Base-by-base conservation (phyloP, 92 coral and sea anemone genomes). In the Paramuricea clavata region DNA sequence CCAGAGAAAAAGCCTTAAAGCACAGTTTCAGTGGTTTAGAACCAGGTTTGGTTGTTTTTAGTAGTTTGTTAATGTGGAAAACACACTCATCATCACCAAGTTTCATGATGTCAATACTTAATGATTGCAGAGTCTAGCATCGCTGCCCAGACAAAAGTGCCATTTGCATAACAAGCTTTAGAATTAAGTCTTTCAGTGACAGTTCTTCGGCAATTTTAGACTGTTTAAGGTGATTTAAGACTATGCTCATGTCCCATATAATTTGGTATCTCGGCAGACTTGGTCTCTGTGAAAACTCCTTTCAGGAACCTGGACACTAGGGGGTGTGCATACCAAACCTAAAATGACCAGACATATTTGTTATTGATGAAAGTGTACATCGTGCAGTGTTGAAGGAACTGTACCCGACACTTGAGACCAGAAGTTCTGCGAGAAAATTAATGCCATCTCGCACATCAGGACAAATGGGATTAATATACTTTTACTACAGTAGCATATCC, bases 41-140 rank as follows among this genome's bases (percentile, higher is more conserved):
- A 3, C 35, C 73, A 26, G 73, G 73, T 65, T 65, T 65, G 6
- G 73, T 26, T 3, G 73, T 65, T 65, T 65, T 65, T 65, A 65
- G 41, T 32, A 23, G 35, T 32, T 21, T 65, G 25, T 65, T 32
- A 27, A 65, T 65, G n/a, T 27, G 35, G 73, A 65, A 65, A 65
- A 26, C 73, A 32, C n/a, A n/a, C n/a, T n/a, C n/a, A n/a, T n/a
- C n/a, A n/a, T n/a, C n/a, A n/a, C n/a, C n/a, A n/a, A n/a, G n/a
- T 54, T 54, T 54, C 25, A 21, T 54, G 21, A 3, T 54, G 23
- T 54, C 62, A 12, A 54, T 54, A 21, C 62, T 54, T 54, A 54
- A 16, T 54, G 62, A 54, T 54, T 54, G 62, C 62, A 54, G 13
- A 54, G n/a, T n/a, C n/a, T n/a, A n/a, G n/a, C n/a, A n/a, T n/a